Evolutionary conservation across 2,113 vertebrate species (phyloP).

Genomic region (Rhynchomys soricoides): DNA sequence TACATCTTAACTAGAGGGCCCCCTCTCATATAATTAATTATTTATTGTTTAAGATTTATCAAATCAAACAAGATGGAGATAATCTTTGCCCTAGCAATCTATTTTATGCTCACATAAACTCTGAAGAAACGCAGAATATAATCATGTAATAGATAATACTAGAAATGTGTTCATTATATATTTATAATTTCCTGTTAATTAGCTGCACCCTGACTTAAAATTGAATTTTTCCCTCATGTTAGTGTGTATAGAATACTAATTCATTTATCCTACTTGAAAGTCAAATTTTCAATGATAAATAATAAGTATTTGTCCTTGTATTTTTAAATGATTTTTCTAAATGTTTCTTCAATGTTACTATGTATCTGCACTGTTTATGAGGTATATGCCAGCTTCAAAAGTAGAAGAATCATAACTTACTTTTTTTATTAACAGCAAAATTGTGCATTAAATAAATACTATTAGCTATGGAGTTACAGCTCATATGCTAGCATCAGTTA

Average conservation of each 20-base stretch:
- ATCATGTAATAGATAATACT: background rate
- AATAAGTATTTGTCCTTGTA: background rate
- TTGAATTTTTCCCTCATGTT: background rate
- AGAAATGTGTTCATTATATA: background rate
- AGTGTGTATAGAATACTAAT: background rate
- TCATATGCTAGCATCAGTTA: background rate
- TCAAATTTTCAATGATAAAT: constrained; percentile 15
- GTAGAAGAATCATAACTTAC: background rate
- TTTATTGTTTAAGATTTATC: background rate
- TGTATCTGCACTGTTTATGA: background rate
- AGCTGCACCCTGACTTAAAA: background rate
- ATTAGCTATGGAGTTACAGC: background rate
- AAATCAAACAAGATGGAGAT: background rate
- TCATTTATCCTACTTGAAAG: background rate
- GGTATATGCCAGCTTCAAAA: background rate
- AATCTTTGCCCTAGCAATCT: background rate
- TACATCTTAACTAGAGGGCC: background rate
- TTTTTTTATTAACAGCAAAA: background rate
- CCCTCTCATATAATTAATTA: background rate
- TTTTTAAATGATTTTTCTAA: background rate
- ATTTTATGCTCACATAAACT: background rate
- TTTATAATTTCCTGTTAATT: constrained; percentile 15
- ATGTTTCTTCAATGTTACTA: constrained; percentile 16
- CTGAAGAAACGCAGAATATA: background rate
- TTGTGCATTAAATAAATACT: background rate